Evolutionary conservation across 2,113 vertebrate species (phyloP), one percentile per base, ranked within the genome.

Genomic region (Alligator mississippiensis): DNA sequence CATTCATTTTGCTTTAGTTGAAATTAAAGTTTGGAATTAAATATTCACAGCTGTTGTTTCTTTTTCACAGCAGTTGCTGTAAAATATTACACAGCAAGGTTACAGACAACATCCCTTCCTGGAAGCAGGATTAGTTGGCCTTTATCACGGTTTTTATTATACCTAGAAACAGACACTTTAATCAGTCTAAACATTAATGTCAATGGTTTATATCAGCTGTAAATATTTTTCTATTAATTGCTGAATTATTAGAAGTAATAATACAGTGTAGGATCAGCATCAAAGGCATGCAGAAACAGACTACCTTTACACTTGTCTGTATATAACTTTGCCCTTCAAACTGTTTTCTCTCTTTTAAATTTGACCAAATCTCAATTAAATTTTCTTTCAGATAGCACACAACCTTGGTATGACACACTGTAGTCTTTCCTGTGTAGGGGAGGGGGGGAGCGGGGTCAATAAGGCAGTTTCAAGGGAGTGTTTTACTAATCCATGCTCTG

Each of bases 11-110:
- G 57, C 62, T 59, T 57, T 80, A 57, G 55, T 82, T 61, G 75
- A 93, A 93, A 63, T 18, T 77, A 72, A 90, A 94, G 19, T 25
- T 80, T 90, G 57, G 74, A 87, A 38, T 57, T 30, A 86, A 88
- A 61, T 93, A 74, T 80, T 92, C 92, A 70, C 83, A 81, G 60
- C 28, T 88, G 55, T 83, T 60, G 2, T 79, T 62, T 90, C 90
- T 92, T 79, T 82, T 27, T 38, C 58, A 25, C 61, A 66, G 25
- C 11, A 68, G 34, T 82, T 94, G 74, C 77, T 70, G 24, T 74
- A 72, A 61, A 85, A 77, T 77, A 58, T 24, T 88, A 66, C 19
- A 77, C 75, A 88, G 28, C 70, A 5, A 78, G 72, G 59, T 47
- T 79, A 87, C 80, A 66, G 27, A 75, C 27, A 3, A 11, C 61